Conservation (phyloP, 2,113 vertebrate species). For the Equus przewalskii region DNA sequence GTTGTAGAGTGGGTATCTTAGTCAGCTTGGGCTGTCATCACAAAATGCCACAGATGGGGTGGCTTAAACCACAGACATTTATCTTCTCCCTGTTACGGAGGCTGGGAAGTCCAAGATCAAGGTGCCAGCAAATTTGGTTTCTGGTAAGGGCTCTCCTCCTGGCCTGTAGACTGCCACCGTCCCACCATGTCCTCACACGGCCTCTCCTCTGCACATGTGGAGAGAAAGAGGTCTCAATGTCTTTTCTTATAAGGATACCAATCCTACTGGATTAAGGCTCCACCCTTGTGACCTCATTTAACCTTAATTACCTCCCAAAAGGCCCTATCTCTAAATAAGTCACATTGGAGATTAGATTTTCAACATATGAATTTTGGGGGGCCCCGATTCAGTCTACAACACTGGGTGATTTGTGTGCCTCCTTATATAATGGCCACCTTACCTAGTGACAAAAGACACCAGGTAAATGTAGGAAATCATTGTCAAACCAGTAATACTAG, state of each 20-base stretch:
- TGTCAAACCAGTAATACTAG: neutral
- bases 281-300: neutral
- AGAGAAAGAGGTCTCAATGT: neutral
- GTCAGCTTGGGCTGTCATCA: neutral
- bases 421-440: neutral
- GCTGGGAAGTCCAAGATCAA: neutral
- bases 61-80: neutral
- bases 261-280: neutral
- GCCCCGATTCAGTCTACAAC: neutral
- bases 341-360: neutral
- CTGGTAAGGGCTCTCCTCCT: neutral
- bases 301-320: neutral
- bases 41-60: neutral
- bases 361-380: neutral
- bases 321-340: neutral
- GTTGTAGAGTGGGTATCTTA: neutral
- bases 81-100: neutral
- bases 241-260: neutral
- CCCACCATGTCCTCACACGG: neutral
- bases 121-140: neutral
- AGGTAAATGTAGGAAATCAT: neutral
- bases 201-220: neutral
- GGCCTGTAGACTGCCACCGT: neutral
- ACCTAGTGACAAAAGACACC: neutral
- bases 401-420: neutral